Evolutionary conservation across 1,140 invertebrate genomes (phyloP).

Genomic region (Drosophila paulistorum): DNA sequence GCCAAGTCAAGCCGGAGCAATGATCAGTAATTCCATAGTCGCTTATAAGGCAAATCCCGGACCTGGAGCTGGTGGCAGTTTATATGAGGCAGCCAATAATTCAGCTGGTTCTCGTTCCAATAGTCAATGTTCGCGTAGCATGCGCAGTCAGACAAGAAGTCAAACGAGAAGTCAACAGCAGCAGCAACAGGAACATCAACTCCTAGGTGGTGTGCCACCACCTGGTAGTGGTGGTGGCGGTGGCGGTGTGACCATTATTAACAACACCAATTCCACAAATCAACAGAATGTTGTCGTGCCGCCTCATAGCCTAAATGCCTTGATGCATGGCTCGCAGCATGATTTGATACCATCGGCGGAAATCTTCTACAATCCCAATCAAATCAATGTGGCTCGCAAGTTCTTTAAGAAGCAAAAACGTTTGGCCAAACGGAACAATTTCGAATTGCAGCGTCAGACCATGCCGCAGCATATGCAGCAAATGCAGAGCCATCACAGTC

Average conservation of each 20-base stretch:
- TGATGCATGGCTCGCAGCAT: slow-evolving; percentile 77
- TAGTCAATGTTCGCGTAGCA: slow-evolving; percentile 85
- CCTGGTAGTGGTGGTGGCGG: slow-evolving; percentile 14
- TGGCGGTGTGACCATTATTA: slow-evolving; percentile 53
- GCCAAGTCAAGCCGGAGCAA: slow-evolving; percentile 23
- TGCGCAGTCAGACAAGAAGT: slow-evolving; percentile 68
- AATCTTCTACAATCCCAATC: slow-evolving; percentile 96
- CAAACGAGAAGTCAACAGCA: slow-evolving; percentile 63
- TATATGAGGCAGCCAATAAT: slow-evolving; percentile 80
- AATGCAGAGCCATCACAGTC: slow-evolving; percentile 80
- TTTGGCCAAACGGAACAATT: slow-evolving; percentile 90
- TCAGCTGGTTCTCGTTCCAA: slow-evolving; percentile 85
- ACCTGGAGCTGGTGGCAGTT: slow-evolving; percentile 32
- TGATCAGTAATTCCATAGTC: slow-evolving; percentile 70
- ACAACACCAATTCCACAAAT: slow-evolving; percentile 55
- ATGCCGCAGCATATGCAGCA: slow-evolving; percentile 85
- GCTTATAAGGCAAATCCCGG: slow-evolving; percentile 65
- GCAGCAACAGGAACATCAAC: slow-evolving; percentile 31
- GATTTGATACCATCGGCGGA: slow-evolving; percentile 85
- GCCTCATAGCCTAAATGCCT: slow-evolving; percentile 86
- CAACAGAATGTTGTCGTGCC: slow-evolving; percentile 79
- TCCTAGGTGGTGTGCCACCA: neutral
- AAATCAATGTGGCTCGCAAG: slow-evolving; percentile 95
- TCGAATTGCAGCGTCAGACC: slow-evolving; percentile 85
- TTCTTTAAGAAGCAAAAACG: slow-evolving; percentile 95